These are phyloP conservation scores for Cotesia chilonis DNA, from an alignment of 1,140 invertebrate genomes.

Conservation along the genomic window DNA sequence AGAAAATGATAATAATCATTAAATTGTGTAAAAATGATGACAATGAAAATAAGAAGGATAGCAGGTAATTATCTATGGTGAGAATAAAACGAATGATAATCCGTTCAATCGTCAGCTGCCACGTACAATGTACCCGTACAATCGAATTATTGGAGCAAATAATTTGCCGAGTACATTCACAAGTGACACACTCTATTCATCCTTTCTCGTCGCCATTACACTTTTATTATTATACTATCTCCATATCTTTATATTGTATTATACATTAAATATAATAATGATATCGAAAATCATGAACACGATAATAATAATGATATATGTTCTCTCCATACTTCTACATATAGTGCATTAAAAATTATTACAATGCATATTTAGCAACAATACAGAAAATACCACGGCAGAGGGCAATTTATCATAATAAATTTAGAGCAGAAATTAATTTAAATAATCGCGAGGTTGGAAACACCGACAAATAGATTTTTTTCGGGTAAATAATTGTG, in stretches of 20 bases:
- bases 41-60: conserved; percentile 16
- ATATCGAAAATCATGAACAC: no score
- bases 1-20: no score
- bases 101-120: conserved; percentile 34
- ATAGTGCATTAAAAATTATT: no score
- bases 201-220: conserved; percentile 14
- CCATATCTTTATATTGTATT: background rate
- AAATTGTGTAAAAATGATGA: background rate
- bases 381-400: no score
- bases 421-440: no score
- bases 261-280: background rate
- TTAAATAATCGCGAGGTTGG: no score
- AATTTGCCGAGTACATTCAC: conserved; percentile 33
- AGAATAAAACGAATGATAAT: conserved; percentile 31
- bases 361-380: no score
- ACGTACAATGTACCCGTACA: conserved; percentile 35
- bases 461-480: no score
- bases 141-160: conserved; percentile 39
- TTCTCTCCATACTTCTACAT: no score
- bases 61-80: conserved; percentile 24
- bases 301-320: no score
- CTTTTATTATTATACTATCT: background rate
- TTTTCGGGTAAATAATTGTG: no score
- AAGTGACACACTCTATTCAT: conserved; percentile 8
- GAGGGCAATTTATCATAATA: no score